phyloP scores from a whole-genome alignment of 2,797 vertebrate genomes.

The Megaceryle alcyon region DNA sequence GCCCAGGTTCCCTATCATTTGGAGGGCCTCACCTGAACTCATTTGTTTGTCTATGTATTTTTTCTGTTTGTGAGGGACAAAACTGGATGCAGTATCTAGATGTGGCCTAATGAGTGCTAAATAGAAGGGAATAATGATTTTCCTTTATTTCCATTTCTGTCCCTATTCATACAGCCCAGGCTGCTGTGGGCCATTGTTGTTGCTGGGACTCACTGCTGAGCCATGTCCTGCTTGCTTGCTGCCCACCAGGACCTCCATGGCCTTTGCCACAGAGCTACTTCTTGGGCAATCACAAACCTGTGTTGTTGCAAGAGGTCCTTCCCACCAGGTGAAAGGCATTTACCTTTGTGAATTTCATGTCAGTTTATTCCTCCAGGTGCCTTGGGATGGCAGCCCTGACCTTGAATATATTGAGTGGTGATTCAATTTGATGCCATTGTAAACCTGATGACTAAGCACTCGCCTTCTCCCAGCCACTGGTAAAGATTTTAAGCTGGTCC shows the following conservation, averaged over 20 bases:
- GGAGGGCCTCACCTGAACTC: neutral
- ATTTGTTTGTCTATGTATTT: neutral
- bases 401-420: neutral
- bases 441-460: neutral
- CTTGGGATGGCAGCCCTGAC: neutral
- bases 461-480: neutral
- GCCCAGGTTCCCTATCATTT: neutral
- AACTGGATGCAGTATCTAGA: neutral
- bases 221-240: neutral
- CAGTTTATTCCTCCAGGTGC: neutral
- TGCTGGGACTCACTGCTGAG: neutral
- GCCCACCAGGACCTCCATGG: neutral
- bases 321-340: neutral
- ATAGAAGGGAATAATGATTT: neutral
- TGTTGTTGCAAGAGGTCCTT: neutral
- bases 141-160: neutral
- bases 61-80: neutral
- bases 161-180: neutral
- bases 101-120: neutral
- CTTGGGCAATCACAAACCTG: neutral
- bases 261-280: neutral
- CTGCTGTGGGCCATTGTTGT: rapidly evolving
- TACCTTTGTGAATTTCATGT: neutral
- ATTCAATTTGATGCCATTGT: neutral
- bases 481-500: neutral